These are phyloP conservation scores for Upupa epops DNA, from an alignment of 2,113 vertebrate genomes.

Conservation along the genomic window DNA sequence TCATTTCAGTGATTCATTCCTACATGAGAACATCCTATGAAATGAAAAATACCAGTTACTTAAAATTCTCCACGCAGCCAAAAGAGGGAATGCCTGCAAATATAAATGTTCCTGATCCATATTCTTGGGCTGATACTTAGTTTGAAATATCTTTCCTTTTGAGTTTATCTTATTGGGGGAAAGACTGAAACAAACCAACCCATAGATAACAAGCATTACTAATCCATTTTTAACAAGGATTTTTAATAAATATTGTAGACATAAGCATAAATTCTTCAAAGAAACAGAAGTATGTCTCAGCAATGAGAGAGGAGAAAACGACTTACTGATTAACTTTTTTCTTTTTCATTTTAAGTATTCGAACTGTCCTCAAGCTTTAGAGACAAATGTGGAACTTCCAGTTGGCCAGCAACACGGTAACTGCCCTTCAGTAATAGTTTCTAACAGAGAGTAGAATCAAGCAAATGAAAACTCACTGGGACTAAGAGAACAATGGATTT, in stretches of 20 bases:
- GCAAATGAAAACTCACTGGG: neutral
- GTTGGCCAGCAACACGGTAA: neutral
- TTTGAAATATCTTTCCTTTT: neutral
- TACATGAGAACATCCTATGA: neutral
- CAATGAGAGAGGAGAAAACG: neutral
- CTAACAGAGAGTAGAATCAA: neutral
- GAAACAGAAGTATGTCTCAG: neutral
- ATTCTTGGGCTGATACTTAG: neutral
- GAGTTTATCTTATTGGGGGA: neutral
- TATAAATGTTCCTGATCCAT: neutral
- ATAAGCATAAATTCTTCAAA: neutral
- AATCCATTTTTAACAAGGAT: neutral
- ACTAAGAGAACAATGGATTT: neutral
- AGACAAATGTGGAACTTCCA: neutral
- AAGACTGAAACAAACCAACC: neutral
- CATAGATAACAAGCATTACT: neutral
- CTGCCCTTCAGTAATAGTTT: neutral
- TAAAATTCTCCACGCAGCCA: neutral
- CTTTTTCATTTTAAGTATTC: conserved; percentile 80
- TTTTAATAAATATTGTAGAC: neutral
- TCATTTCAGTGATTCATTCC: neutral
- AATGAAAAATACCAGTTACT: neutral
- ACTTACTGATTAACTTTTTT: neutral
- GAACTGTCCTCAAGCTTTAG: conserved; percentile 82
- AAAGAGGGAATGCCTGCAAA: neutral